Evolutionary conservation across 2,888 invertebrate species (phyloP).

Genomic region (Spodoptera exigua): DNA sequence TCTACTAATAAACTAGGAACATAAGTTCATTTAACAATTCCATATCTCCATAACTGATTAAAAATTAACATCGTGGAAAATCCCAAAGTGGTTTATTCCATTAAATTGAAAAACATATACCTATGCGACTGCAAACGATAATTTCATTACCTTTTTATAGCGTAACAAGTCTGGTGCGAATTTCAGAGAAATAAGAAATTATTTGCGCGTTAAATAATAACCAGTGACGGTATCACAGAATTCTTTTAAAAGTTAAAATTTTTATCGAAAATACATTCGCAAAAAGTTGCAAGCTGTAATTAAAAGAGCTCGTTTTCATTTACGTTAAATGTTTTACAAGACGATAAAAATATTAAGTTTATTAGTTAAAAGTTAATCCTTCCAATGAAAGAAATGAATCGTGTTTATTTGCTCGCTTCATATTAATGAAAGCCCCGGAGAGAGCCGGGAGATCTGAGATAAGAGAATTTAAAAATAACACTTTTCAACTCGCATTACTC

Average conservation of each 20-base stretch:
- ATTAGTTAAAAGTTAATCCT: constrained; percentile 27
- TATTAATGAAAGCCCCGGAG: constrained; percentile 31
- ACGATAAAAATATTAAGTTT: constrained; percentile 36
- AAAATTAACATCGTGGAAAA: constrained; percentile 54
- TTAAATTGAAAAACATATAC: constrained; percentile 18
- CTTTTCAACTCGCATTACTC: constrained; percentile 37
- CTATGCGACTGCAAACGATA: constrained; percentile 15
- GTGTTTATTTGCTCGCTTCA: constrained; percentile 22
- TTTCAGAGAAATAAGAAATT: constrained; percentile 34
- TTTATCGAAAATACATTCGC: neutral
- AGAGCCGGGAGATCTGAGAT: constrained; percentile 27
- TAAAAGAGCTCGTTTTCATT: constrained; percentile 7
- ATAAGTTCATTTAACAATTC: constrained; percentile 60
- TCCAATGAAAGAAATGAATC: constrained; percentile 36
- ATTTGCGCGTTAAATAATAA: constrained; percentile 11
- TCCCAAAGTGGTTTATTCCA: constrained; percentile 32
- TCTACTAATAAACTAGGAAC: constrained; percentile 18
- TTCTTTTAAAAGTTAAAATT: constrained; percentile 13
- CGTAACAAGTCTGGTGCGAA: constrained; percentile 1
- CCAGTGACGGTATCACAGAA: constrained; percentile 2
- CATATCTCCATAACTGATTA: constrained; percentile 58
- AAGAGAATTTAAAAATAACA: constrained; percentile 43
- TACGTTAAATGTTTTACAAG: constrained; percentile 4
- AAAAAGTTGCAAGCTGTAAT: constrained; percentile 4
- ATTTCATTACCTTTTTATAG: constrained; percentile 32